These are phyloP conservation scores for Caenorhabditis remanei DNA, from an alignment of 1,140 invertebrate species.

Conservation along the genomic window DNA sequence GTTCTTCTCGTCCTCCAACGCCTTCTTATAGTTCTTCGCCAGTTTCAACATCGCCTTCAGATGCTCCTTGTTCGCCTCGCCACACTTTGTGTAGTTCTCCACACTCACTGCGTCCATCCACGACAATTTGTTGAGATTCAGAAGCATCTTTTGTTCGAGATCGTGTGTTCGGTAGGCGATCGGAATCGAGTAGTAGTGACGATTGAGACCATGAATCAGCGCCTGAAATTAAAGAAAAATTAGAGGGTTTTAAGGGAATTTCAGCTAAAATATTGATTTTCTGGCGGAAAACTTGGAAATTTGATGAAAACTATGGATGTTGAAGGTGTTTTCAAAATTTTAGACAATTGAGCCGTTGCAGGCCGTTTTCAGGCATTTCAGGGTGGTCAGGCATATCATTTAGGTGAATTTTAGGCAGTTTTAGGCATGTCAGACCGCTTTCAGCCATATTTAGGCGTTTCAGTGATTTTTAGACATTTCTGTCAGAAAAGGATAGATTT, in stretches of 20 bases:
- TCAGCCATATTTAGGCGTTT: not conserved
- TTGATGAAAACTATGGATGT: too few species aligned
- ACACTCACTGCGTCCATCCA: conserved; percentile 98
- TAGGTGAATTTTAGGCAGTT: too few species aligned
- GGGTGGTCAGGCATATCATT: too few species aligned
- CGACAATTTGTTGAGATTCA: conserved; percentile 98
- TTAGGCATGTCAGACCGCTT: not conserved
- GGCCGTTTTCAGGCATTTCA: not conserved
- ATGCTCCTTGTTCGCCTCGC: conserved; percentile 87
- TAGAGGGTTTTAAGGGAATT: not conserved
- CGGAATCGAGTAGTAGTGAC: conserved; percentile 99
- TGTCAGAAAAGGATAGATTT: not conserved
- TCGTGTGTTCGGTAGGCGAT: conserved; percentile 99
- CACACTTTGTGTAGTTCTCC: conserved; percentile 94
- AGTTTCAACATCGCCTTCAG: conserved; percentile 96
- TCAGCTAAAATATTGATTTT: not conserved
- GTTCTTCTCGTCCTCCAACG: conserved; percentile 98
- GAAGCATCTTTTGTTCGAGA: conserved; percentile 96
- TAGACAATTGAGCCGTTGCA: not conserved
- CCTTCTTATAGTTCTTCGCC: conserved; percentile 98
- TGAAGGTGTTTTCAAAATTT: not conserved
- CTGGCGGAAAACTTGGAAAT: too few species aligned
- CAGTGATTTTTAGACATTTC: not conserved
- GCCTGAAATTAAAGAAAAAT: conserved; percentile 82
- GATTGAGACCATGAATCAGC: conserved; percentile 96